These are phyloP conservation scores for Agriopis leucophaearia DNA, from an alignment of 2,888 invertebrate genomes.

Conservation along the genomic window DNA sequence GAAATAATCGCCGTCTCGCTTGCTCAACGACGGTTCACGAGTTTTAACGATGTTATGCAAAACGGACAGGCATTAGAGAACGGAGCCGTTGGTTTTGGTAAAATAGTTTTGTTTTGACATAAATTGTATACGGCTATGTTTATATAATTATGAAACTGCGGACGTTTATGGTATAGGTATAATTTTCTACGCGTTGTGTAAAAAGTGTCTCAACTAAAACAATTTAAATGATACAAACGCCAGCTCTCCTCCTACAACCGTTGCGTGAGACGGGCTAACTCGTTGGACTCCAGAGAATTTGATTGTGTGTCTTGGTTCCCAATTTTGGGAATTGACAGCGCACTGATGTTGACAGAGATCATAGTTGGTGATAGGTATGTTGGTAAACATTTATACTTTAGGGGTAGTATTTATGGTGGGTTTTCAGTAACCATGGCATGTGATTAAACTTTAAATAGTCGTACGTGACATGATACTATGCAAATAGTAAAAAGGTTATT, in stretches of 20 bases:
- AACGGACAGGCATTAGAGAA: too few relatives aligned
- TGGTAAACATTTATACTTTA: constrained; percentile 4
- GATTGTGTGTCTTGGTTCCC: constrained; percentile 50
- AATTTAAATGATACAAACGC: neutral
- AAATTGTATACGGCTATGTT: too few relatives aligned
- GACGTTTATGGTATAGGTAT: too few relatives aligned
- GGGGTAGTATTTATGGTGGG: neutral
- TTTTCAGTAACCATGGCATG: neutral
- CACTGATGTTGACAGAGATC: constrained; percentile 28
- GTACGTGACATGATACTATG: too few relatives aligned
- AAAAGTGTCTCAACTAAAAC: neutral
- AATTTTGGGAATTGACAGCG: constrained; percentile 41
- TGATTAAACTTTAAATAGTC: neutral
- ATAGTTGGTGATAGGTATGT: constrained; percentile 16
- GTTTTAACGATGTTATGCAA: too few relatives aligned
- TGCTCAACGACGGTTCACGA: too few relatives aligned
- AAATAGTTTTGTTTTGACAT: too few relatives aligned
- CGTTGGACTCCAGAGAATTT: constrained; percentile 54
- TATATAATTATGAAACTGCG: too few relatives aligned
- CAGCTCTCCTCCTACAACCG: constrained; percentile 43
- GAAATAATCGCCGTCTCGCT: too few relatives aligned
- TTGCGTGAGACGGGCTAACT: constrained; percentile 46
- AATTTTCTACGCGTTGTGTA: too few relatives aligned
- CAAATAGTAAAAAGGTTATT: too few relatives aligned
- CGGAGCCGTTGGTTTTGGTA: too few relatives aligned